Evolutionary conservation across 2,888 invertebrate species (phyloP).

Genomic region (Heliconius ethilla): DNA sequence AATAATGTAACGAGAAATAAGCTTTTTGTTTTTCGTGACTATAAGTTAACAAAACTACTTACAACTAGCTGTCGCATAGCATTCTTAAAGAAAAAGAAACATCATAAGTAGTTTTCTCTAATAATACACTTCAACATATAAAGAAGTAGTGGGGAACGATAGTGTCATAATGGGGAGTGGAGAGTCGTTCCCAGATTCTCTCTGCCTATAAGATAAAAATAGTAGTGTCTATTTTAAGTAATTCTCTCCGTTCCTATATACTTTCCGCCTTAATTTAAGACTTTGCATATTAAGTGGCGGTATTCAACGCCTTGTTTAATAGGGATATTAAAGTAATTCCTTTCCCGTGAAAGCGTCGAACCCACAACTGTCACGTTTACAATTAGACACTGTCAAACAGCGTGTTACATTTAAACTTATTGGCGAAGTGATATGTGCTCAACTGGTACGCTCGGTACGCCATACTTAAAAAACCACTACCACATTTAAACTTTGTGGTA

Average conservation of each 20-base stretch:
- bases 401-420: no score
- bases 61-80: neutral
- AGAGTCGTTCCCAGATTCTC: no score
- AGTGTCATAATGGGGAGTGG: no score
- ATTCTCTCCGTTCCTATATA: no score
- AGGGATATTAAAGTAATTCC: neutral
- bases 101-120: neutral
- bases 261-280: neutral
- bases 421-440: no score
- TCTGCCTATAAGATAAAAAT: no score
- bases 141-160: neutral
- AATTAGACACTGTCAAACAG: no score
- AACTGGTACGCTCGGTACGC: no score
- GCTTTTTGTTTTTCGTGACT: neutral
- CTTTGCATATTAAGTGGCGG: neutral
- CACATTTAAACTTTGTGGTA: no score
- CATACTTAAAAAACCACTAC: no score
- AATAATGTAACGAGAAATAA: neutral
- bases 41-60: conserved; percentile 2
- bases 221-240: no score
- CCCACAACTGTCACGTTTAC: no score
- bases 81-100: neutral
- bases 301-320: neutral
- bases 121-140: neutral
- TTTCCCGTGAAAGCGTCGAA: neutral